phyloP scores from a whole-genome alignment of 2,113 vertebrate genomes.

The Empidonax traillii region DNA sequence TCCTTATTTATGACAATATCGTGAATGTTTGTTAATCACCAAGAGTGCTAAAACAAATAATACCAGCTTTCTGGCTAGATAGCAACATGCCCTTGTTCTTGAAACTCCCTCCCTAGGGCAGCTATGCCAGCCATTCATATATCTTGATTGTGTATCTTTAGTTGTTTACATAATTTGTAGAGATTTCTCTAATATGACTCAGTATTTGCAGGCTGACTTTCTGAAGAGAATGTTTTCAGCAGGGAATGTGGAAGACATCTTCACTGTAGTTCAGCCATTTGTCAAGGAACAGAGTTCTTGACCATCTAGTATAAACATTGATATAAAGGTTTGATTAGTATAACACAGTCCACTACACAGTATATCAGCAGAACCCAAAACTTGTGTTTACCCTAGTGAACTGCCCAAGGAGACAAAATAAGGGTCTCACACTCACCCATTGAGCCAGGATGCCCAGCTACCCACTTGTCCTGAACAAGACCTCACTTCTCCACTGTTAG shows the following conservation, averaged over 20 bases:
- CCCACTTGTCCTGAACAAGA: not conserved
- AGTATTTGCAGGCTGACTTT: not conserved
- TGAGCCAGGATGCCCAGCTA: rapidly evolving
- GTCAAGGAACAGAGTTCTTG: not conserved
- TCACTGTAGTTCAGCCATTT: not conserved
- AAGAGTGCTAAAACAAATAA: not conserved
- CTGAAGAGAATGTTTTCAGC: not conserved
- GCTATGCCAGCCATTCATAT: not conserved
- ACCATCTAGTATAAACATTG: not conserved
- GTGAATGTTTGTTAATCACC: not conserved
- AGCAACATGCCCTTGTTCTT: not conserved
- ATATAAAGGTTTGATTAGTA: not conserved
- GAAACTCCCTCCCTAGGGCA: not conserved
- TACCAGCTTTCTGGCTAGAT: not conserved
- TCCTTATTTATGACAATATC: not conserved
- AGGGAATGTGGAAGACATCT: not conserved
- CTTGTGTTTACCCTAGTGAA: not conserved
- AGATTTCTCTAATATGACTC: not conserved
- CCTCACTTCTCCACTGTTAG: not conserved
- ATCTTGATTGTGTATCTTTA: not conserved
- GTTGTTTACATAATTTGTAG: not conserved
- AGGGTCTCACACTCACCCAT: rapidly evolving
- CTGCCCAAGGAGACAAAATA: not conserved
- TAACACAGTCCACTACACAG: not conserved
- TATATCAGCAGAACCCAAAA: not conserved